Evolutionary conservation across 2,888 invertebrate species (phyloP).

Genomic region (Thera obeliscata): DNA sequence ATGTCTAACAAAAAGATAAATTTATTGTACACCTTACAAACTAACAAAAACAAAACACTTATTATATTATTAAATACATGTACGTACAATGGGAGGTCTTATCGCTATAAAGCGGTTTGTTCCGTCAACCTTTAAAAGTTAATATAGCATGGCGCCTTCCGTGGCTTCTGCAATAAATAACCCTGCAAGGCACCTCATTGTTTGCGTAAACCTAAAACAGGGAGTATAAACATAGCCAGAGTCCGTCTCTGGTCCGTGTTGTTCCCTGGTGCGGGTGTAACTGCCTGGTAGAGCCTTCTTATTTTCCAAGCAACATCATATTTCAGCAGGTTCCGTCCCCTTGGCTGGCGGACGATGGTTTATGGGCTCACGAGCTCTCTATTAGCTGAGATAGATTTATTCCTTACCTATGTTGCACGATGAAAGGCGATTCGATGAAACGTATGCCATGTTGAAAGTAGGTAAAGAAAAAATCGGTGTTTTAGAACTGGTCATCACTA

Average conservation of each 20-base stretch:
- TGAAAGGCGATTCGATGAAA: slow-evolving; percentile 2
- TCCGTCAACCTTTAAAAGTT: too few species aligned
- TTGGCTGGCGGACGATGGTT: slow-evolving; percentile 19
- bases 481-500: too few species aligned
- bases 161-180: too few species aligned
- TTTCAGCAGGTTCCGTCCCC: slow-evolving; percentile 38
- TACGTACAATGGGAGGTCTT: too few species aligned
- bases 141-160: too few species aligned
- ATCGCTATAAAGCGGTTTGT: too few species aligned
- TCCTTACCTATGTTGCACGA: slow-evolving; percentile 11
- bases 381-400: slow-evolving; percentile 25
- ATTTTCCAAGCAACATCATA: slow-evolving; percentile 37
- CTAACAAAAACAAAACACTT: too few species aligned
- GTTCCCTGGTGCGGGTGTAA: slow-evolving; percentile 20
- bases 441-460: not conserved
- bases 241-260: slow-evolving; percentile 17
- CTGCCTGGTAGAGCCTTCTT: slow-evolving; percentile 41
- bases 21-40: too few species aligned
- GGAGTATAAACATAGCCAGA: not conserved
- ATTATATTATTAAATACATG: too few species aligned
- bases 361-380: slow-evolving; percentile 24
- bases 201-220: not conserved
- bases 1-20: too few species aligned
- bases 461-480: not conserved
- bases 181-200: not conserved